Percentiles rank a stretch among this genome's conserved stretches.
phyloP scores from a whole-genome alignment of 2,888 invertebrate genomes.

The Napeogenes inachia region DNA sequence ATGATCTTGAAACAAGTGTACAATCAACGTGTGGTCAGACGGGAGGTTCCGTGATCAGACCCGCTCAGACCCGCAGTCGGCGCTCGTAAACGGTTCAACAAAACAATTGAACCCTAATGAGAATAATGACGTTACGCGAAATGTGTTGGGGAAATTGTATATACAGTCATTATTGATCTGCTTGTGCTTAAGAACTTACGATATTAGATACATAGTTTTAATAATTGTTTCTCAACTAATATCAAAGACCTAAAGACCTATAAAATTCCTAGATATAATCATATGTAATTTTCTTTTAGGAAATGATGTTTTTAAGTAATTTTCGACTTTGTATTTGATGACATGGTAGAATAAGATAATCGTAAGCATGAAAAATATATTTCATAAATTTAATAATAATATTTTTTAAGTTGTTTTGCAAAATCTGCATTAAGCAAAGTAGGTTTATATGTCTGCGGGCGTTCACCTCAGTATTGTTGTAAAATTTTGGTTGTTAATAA shows the following conservation, averaged over 20 bases:
- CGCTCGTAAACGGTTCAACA: conserved; percentile 42
- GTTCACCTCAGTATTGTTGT: conserved; percentile 43
- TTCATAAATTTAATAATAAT: conserved; percentile 25
- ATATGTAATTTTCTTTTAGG: neutral
- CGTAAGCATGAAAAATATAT: neutral
- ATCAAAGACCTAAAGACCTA: too few species aligned
- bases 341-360: neutral
- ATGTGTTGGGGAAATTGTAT: conserved; percentile 23
- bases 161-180: conserved; percentile 16
- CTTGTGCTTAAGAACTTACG: neutral
- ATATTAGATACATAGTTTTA: too few species aligned
- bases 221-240: too few species aligned
- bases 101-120: conserved; percentile 69
- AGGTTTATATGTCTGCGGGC: conserved; percentile 58
- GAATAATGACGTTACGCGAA: conserved; percentile 33
- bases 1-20: conserved; percentile 61
- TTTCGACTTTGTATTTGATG: neutral
- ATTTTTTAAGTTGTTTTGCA: conserved; percentile 44
- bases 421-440: conserved; percentile 44
- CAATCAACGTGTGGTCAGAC: conserved; percentile 68
- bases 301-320: neutral
- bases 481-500: neutral
- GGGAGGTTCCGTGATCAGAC: conserved; percentile 20
- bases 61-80: conserved; percentile 36
- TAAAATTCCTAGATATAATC: too few species aligned